Base-by-base conservation (phyloP, 2,888 invertebrate genomes). In the Dysmachus trigonus region DNA sequence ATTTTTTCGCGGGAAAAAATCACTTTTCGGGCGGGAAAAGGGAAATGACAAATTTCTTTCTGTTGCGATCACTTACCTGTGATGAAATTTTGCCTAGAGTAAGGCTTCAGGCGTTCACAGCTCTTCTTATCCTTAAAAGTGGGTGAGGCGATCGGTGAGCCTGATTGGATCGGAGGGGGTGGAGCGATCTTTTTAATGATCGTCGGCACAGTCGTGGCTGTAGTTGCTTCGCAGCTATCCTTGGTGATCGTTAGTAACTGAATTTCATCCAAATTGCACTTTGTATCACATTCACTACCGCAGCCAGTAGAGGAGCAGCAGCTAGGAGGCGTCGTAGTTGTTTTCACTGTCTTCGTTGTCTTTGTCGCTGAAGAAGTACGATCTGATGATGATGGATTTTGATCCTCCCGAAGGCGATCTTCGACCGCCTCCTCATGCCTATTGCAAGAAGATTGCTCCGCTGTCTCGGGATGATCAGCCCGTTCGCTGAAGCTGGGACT, bases 241-340 rank as follows among this genome's bases (percentile, higher is more conserved):
- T 77, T 62, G 62, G 76, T 35, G 53, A 85, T 76, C 74, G 53
- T 51, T 27, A 62, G 18, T 77, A 77, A 77, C 33, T 76, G 18
- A 22, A 76, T 53, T 33, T 85, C 35, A 76, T 76, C 53, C 76
- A 85, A 85, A 85, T 85, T 85, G 85, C 85, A 85, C 85, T 53
- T 53, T 18, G 13, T 74, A 85, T 85, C 84, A 85, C 84, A 85
- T 33, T 76, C 41, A 72, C 31, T 83, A 15, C 41, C 41, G 41
- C 83, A 33, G 35, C 76, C 18, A 33, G 41, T 47, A 47, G 41
- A 79, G 38, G 13, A 41, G 10, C 47, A 79, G 38, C 38, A 41
- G 10, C 47, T 30, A 15, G 41, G 27, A 5, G 82, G 33, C 18
- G 30, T 71, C 53, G 33, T 13, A 10, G 62, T 8, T 38, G 38